Evolutionary conservation across 1,140 invertebrate species (phyloP).

Genomic region (Pogonomyrmex barbatus): DNA sequence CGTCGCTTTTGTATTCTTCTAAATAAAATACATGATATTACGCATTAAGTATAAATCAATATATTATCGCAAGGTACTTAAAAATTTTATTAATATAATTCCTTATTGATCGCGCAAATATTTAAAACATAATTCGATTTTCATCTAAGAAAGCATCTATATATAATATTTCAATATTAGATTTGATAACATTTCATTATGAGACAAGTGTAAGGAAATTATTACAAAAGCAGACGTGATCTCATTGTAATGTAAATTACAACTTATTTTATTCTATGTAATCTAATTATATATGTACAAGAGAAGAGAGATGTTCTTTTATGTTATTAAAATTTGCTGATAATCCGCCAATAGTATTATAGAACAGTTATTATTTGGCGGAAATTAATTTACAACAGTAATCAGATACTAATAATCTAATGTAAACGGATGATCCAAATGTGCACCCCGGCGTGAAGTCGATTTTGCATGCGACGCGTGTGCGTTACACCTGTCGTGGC

Average conservation of each 20-base stretch:
- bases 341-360: slow-evolving; percentile 13
- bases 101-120: not conserved
- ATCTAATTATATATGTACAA: not conserved
- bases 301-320: not conserved
- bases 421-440: slow-evolving; percentile 57
- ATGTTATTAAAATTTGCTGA: slow-evolving; percentile 14
- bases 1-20: not conserved
- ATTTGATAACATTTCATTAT: slow-evolving; percentile 13
- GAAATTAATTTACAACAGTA: slow-evolving; percentile 60
- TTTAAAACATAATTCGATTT: slow-evolving; percentile 8
- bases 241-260: not conserved
- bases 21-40: not conserved
- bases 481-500: slow-evolving; percentile 48
- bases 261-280: not conserved
- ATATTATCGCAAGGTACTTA: not conserved
- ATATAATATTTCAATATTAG: not conserved
- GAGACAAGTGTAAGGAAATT: not conserved
- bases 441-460: slow-evolving; percentile 55
- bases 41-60: not conserved
- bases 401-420: slow-evolving; percentile 63
- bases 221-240: not conserved
- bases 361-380: slow-evolving; percentile 20
- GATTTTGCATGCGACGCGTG: slow-evolving; percentile 52
- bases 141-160: not conserved
- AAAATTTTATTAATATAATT: not conserved